Evolutionary conservation across 1,140 invertebrate species (phyloP), one percentile per base, ranked within the genome.

Genomic region (Cardiocondyla obscurior): DNA sequence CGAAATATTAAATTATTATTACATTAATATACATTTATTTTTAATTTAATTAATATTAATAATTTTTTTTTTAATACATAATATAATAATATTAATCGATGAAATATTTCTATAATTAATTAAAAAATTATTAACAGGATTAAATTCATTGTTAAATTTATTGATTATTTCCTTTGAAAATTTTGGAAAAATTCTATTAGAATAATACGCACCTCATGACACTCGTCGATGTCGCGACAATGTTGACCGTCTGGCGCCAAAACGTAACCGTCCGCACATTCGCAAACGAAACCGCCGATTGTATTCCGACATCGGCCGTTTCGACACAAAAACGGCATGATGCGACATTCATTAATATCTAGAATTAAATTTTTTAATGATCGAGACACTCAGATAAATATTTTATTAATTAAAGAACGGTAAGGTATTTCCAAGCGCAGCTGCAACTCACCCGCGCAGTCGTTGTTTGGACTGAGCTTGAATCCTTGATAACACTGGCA

Each of bases 261-360:
- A 33, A 95, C 95, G 90, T 98, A 97, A 42, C 97, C 97, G 46
- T 96, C 94, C 8, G 96, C 96, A 92, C 98, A 99, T 88, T 97
- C 96, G 92, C 98, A 98, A 67, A 94, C 95, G 92, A 97, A 98
- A 0, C 97, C 97, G 19, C 98, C 98, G 30, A 97, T 94, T 0
- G 96, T 97, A 92, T 98, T 98, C 6, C 96, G 94, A 91, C 97
- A 98, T 57, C 96, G 93, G 7, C 98, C 98, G 88, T 97, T 97
- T 79, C 96, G 94, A 91, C 98, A 98, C 16, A 98, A 94, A 91
- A 96, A 97, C 16, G 96, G 96, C 94, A 96, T 96, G 74, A 96
- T 96, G 82, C 96, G 95, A 90, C 97, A 98, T 92, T 98, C 98
- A 93, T 98, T 97, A 76, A 98, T 95, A 92, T 98, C 97, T 97